Conservation (phyloP, 2,113 vertebrate genomes). For the Todiramphus saurophagus region DNA sequence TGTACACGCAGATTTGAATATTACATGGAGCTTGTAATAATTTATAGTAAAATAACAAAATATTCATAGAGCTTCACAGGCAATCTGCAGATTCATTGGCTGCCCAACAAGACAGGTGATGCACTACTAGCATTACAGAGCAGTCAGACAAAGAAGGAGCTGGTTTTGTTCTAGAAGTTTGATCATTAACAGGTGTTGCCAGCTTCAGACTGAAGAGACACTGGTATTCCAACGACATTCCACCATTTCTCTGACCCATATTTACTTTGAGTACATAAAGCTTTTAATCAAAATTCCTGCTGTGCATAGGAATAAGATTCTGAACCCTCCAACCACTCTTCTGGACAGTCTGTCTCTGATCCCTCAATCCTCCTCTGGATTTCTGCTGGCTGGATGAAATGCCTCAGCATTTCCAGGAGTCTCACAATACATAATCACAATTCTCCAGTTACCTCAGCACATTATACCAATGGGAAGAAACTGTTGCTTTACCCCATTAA, state of each 20-base stretch:
- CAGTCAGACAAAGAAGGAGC: background rate
- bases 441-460: background rate
- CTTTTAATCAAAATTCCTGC: background rate
- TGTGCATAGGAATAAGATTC: background rate
- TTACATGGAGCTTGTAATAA: background rate
- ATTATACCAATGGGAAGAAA: background rate
- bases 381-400: background rate
- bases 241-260: background rate
- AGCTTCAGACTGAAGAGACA: background rate
- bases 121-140: background rate
- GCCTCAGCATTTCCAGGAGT: background rate
- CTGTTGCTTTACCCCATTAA: background rate
- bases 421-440: background rate
- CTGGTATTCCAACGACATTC: background rate
- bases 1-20: background rate
- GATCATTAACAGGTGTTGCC: background rate
- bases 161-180: background rate
- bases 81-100: background rate
- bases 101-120: background rate
- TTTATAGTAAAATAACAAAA: background rate
- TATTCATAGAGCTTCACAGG: background rate
- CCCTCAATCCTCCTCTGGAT: background rate
- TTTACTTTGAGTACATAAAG: background rate
- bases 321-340: background rate
- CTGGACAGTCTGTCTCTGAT: background rate